Evolutionary conservation across 2,888 invertebrate species (phyloP).

Genomic region (Luperina testacea): DNA sequence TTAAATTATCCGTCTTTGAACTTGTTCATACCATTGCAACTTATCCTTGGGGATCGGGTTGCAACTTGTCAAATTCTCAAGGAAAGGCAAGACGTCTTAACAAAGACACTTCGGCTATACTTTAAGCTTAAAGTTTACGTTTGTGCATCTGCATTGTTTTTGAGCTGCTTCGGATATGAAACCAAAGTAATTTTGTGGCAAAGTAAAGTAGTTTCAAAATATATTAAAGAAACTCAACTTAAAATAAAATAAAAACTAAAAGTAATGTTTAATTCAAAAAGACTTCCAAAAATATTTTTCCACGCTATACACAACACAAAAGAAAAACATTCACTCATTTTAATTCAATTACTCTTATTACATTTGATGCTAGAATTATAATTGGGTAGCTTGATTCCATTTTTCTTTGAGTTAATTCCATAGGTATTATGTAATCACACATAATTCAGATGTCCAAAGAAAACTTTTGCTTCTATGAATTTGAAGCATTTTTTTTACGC

Average conservation of each 20-base stretch:
- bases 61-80: constrained; percentile 52
- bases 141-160: constrained; percentile 29
- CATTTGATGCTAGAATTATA: not conserved
- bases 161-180: not conserved
- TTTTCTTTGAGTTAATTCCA: constrained; percentile 13
- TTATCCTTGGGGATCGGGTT: constrained; percentile 46
- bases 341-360: constrained; percentile 15
- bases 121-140: constrained; percentile 17
- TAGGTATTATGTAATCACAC: constrained; percentile 31
- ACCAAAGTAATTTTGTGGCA: not conserved
- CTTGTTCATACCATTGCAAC: constrained; percentile 50
- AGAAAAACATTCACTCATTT: constrained; percentile 6
- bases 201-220: not conserved
- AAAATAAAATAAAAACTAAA: too few relatives aligned
- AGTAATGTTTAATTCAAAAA: not conserved
- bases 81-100: constrained; percentile 37
- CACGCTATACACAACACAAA: not conserved
- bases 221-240: not conserved
- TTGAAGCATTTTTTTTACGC: constrained; percentile 6
- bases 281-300: not conserved
- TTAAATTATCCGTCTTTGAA: constrained; percentile 66
- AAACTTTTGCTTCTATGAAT: constrained; percentile 30
- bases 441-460: constrained; percentile 40
- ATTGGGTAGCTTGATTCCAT: constrained; percentile 6
- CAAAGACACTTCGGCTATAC: constrained; percentile 44